Evolutionary conservation across 1,140 invertebrate species (phyloP).

Genomic region (Chironomus tepperi): DNA sequence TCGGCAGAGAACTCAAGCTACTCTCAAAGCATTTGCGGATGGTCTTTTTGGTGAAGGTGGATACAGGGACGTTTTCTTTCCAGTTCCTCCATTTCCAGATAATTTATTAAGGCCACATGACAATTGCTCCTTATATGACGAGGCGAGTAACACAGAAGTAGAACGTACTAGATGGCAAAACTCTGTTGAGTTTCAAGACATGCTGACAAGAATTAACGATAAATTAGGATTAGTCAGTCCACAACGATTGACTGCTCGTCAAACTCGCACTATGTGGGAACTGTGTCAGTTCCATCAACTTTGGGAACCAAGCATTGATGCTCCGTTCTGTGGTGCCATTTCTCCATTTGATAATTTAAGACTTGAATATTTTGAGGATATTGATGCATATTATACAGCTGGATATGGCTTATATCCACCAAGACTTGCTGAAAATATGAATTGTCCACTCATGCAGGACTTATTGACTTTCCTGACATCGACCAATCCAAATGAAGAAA

Average conservation of each 20-base stretch:
- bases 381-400: not conserved
- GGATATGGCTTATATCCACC: not conserved
- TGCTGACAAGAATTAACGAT: not conserved
- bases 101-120: not conserved
- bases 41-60: not conserved
- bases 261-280: not conserved
- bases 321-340: constrained; percentile 1
- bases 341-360: not conserved
- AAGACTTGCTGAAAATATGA: not conserved
- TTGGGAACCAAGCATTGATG: not conserved
- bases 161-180: not conserved
- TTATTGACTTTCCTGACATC: not conserved
- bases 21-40: not conserved
- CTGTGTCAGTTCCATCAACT: not conserved
- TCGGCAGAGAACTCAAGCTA: constrained; percentile 15
- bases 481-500: constrained; percentile 31
- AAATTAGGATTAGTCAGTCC: not conserved
- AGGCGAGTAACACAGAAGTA: not conserved
- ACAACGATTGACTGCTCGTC: not conserved
- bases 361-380: constrained; percentile 24
- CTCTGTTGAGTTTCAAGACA: not conserved
- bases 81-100: not conserved
- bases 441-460: not conserved
- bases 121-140: not conserved
- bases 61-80: not conserved